phyloP scores from a whole-genome alignment of 2,113 vertebrate genomes.

The Erythrolamprus reginae region DNA sequence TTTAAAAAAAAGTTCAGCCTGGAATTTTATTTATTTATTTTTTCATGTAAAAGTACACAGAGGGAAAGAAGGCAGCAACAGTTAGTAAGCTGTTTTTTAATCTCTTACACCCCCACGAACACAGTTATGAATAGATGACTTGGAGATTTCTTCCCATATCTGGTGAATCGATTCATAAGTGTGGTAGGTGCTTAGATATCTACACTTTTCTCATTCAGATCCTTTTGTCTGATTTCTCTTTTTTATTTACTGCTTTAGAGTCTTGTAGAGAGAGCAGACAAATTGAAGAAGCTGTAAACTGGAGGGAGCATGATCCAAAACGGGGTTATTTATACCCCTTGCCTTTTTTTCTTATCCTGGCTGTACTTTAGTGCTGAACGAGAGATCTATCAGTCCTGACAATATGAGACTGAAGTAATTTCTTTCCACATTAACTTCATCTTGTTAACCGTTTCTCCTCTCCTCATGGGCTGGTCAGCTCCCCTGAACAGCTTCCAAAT shows the following conservation, averaged over 20 bases:
- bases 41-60: background rate
- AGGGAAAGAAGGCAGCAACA: background rate
- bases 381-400: background rate
- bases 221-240: background rate
- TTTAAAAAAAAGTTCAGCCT: background rate
- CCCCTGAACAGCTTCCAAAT: slow-evolving; percentile 20
- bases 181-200: background rate
- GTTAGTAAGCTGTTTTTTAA: background rate
- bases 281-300: background rate
- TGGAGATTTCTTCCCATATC: background rate
- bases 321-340: rapidly evolving
- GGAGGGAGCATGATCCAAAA: background rate
- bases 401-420: background rate
- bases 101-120: background rate
- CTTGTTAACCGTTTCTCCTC: too few relatives aligned
- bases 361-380: background rate
- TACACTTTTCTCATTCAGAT: background rate
- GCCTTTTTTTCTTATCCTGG: background rate
- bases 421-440: background rate
- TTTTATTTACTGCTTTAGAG: background rate
- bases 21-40: background rate
- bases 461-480: slow-evolving; percentile 9
- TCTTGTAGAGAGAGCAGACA: background rate
- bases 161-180: background rate
- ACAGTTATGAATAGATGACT: background rate